Evolutionary conservation across 2,113 vertebrate species (phyloP), one percentile per base, ranked within the genome.

Genomic region (Erpornis zantholeuca): DNA sequence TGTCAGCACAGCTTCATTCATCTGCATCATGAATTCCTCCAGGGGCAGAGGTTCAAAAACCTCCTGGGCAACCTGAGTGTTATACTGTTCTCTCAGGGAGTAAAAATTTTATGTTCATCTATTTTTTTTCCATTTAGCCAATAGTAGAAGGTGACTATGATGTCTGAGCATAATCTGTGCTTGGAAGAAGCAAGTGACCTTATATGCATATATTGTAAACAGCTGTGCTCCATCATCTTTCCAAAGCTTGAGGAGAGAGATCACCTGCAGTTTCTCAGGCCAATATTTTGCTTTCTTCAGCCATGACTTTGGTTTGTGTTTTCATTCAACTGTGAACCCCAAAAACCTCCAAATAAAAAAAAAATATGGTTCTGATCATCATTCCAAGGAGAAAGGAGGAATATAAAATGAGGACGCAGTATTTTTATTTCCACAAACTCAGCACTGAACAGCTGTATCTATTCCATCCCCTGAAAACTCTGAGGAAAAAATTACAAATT

Each of bases 311-410:
- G 10, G 2, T 60, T 68, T 60, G 20, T 60, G 11, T 53, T 61
- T 56, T 77, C 23, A 35, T 42, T 63, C 7, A 50, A 38, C 42
- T 69, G 4, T 35, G 8, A 36, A 25, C 7, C 25, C 0, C 22
- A 72, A 73, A 56, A 21, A 9, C 0, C 5, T 4, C 14, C 35
- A 73, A n/a, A 60, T 71, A 70, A 65, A 71, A 31, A 31, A 35
- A 84, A 82, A 28, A 47, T 6, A 1, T 6, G 2, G 7, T 42
- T 64, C 10, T 0, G 0, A 44, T 73, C 5, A 73, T 33, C 3
- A 20, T 56, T 56, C 20, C 18, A 72, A 17, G 18, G 22, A 57
- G 3, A 28, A 2, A 66, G 68, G 2, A 59, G 11, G 27, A 38
- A 29, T 31, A 31, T 22, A 17, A 92, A 64, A 82, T 36, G 12